These are phyloP conservation scores for Zaprionus lachaisei DNA, from an alignment of 1,140 invertebrate species.

Conservation along the genomic window DNA sequence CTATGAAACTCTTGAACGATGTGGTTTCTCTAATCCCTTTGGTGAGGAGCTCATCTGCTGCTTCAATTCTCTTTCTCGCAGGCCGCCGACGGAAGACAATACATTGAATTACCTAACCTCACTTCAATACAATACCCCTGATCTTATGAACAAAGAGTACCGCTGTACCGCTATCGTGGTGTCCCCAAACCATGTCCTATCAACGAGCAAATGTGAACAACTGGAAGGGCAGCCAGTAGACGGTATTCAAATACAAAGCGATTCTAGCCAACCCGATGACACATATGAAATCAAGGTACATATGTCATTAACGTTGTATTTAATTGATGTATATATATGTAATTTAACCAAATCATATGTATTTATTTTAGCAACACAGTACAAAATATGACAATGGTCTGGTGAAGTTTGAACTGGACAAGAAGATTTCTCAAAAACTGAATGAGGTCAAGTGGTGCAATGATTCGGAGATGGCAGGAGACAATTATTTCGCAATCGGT, in stretches of 20 bases:
- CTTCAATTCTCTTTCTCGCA: no score
- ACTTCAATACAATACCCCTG: not conserved
- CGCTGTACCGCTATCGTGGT: not conserved
- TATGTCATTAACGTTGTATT: not conserved
- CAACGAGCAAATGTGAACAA: not conserved
- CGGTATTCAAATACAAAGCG: not conserved
- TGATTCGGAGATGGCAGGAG: not conserved
- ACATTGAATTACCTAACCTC: not conserved
- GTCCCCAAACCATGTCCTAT: not conserved
- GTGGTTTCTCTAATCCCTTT: not conserved
- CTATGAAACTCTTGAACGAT: not conserved
- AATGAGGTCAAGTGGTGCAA: not conserved
- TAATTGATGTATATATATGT: no score
- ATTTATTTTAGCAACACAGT: not conserved
- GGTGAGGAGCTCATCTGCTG: slow-evolving; percentile 3
- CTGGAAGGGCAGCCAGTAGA: no score
- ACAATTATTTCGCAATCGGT: not conserved
- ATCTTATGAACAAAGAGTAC: not conserved
- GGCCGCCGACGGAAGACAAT: no score
- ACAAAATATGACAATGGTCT: not conserved
- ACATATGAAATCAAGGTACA: not conserved
- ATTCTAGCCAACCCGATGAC: not conserved
- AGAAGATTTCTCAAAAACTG: not conserved
- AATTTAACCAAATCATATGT: not conserved
- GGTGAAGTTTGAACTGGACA: not conserved